Evolutionary conservation across 1,140 invertebrate species (phyloP).

Genomic region (Drosophila jambulina): DNA sequence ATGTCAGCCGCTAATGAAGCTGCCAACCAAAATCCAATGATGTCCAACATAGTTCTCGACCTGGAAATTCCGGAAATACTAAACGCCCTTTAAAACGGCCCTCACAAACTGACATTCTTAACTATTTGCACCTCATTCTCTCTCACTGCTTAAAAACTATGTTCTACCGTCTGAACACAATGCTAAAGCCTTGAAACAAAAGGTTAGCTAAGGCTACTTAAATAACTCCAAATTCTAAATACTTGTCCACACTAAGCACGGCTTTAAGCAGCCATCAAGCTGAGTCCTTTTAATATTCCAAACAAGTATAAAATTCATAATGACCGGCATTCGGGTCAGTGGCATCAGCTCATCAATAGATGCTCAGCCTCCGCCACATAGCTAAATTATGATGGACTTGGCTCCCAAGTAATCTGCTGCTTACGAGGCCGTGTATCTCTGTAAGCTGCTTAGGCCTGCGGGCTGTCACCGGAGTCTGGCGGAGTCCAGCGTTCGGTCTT

Average conservation of each 20-base stretch:
- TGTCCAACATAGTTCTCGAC: too few relatives aligned
- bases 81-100: too few relatives aligned
- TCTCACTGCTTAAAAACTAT: too few relatives aligned
- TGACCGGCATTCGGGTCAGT: slow-evolving; percentile 13
- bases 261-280: slow-evolving; percentile 2
- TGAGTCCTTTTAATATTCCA: not conserved
- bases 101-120: too few relatives aligned
- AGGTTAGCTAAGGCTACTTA: not conserved
- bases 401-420: slow-evolving; percentile 27
- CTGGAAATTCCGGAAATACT: too few relatives aligned
- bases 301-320: slow-evolving; percentile 3
- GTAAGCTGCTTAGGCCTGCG: slow-evolving; percentile 41
- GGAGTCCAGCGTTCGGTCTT: not conserved
- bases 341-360: slow-evolving; percentile 16
- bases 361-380: not conserved
- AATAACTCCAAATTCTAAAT: not conserved
- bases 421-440: slow-evolving; percentile 25
- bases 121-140: too few relatives aligned
- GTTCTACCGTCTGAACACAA: too few relatives aligned
- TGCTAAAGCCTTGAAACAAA: too few relatives aligned
- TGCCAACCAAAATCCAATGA: too few relatives aligned
- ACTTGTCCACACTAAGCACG: too few relatives aligned
- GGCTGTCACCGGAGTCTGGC: slow-evolving; percentile 19
- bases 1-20: too few relatives aligned
- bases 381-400: slow-evolving; percentile 18